phyloP scores from a whole-genome alignment of 2,888 invertebrate genomes.

The Spicauda simplicius region DNA sequence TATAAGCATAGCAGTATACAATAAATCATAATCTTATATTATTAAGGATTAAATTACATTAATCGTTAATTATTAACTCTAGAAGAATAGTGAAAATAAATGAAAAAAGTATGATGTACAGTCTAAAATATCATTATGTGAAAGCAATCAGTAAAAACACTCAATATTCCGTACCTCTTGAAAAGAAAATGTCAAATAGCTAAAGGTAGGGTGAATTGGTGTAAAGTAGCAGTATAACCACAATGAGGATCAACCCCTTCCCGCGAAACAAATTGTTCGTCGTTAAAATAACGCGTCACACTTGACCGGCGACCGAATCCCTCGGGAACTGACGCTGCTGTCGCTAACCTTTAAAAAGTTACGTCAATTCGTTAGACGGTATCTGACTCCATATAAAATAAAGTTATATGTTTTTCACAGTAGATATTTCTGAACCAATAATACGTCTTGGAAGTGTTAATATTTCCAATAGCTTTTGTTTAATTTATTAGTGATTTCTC shows the following conservation, averaged over 20 bases:
- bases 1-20: no score
- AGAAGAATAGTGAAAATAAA: no score
- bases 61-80: no score
- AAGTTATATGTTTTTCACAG: not conserved
- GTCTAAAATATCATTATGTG: not conserved
- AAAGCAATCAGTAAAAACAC: not conserved
- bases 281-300: slow-evolving; percentile 56
- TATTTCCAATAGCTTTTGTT: no score
- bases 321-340: slow-evolving; percentile 48
- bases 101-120: not conserved
- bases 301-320: slow-evolving; percentile 52
- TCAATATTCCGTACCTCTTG: not conserved
- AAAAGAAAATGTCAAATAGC: slow-evolving; percentile 22
- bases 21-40: no score
- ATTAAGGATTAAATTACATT: no score
- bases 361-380: slow-evolving; percentile 34
- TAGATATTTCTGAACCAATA: no score
- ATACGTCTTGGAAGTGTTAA: no score
- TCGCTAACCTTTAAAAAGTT: slow-evolving; percentile 48
- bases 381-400: slow-evolving; percentile 45
- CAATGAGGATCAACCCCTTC: slow-evolving; percentile 38
- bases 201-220: slow-evolving; percentile 17
- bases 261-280: slow-evolving; percentile 47
- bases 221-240: slow-evolving; percentile 26
- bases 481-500: no score